phyloP scores from a whole-genome alignment of 1,140 invertebrate species.

The Stegodyphus dumicola region DNA sequence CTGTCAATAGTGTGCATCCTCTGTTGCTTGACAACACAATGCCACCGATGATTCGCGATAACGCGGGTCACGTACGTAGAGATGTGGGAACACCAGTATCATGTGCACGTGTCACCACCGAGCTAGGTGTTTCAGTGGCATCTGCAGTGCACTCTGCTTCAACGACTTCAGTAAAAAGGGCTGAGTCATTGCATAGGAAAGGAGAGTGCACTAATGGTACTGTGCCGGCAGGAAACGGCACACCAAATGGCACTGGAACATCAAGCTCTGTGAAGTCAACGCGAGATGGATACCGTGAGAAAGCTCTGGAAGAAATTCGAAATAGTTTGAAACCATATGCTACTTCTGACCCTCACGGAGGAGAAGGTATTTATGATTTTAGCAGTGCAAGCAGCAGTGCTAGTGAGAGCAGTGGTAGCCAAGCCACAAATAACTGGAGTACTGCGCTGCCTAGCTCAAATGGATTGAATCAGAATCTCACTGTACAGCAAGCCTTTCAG shows the following conservation, averaged over 20 bases:
- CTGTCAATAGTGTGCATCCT: constrained; percentile 4
- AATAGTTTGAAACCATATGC: constrained; percentile 87
- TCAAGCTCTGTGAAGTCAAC: constrained; percentile 53
- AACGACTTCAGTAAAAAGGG: constrained; percentile 36
- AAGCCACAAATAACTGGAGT: constrained; percentile 76
- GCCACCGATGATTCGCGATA: constrained; percentile 56
- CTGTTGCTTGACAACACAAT: constrained; percentile 13
- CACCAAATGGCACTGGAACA: constrained; percentile 12
- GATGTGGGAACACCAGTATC: constrained; percentile 56
- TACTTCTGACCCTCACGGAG: constrained; percentile 69
- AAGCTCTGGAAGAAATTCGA: constrained; percentile 87
- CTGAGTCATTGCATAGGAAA: constrained; percentile 49
- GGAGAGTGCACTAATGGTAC: constrained; percentile 23
- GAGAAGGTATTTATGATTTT: constrained; percentile 68
- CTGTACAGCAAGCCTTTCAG: constrained; percentile 62
- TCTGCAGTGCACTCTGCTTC: constrained; percentile 27
- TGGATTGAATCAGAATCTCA: constrained; percentile 64
- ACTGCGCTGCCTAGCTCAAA: constrained; percentile 76
- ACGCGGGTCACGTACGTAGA: constrained; percentile 41
- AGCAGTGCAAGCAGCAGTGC: constrained; percentile 82
- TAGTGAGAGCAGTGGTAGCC: constrained; percentile 74
- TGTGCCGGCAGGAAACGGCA: not conserved
- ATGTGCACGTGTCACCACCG: constrained; percentile 53
- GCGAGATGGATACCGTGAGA: constrained; percentile 77
- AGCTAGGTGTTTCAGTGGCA: constrained; percentile 53